Evolutionary conservation across 2,113 vertebrate species (phyloP).

Genomic region (Tonatia bakeri): DNA sequence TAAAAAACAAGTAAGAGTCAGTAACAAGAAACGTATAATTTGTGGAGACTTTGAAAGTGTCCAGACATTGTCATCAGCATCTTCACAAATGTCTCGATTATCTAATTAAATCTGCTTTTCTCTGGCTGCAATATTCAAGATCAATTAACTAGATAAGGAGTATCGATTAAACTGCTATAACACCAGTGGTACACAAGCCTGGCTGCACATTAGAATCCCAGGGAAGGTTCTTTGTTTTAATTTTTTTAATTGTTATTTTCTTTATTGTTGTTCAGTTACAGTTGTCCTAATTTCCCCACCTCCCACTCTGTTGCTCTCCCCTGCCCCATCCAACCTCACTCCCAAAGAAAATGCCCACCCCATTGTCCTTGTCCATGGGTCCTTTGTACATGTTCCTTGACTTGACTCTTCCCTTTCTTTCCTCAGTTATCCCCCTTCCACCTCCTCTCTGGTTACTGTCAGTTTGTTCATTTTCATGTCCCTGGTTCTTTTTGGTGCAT

Average conservation of each 20-base stretch:
- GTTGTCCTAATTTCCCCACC: too few species aligned
- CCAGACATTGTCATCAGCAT: background rate
- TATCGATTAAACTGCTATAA: background rate
- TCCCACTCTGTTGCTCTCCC: too few species aligned
- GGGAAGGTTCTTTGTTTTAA: background rate
- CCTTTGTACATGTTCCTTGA: too few species aligned
- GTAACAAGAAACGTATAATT: background rate
- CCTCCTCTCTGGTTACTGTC: too few species aligned
- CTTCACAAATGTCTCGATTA: background rate
- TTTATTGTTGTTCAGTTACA: too few species aligned
- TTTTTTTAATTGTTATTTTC: background rate
- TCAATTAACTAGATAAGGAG: slow-evolving; percentile 23
- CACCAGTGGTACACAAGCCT: background rate
- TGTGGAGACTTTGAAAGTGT: background rate
- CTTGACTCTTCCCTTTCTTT: too few species aligned
- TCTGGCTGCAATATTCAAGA: slow-evolving; percentile 40
- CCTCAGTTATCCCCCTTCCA: too few species aligned
- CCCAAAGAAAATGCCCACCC: too few species aligned
- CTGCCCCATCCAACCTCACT: too few species aligned
- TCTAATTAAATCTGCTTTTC: slow-evolving; percentile 59
- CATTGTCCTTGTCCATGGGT: too few species aligned
- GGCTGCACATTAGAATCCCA: background rate
- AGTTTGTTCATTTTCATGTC: too few species aligned
- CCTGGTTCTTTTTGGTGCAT: too few species aligned
- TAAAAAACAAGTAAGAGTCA: background rate